phyloP scores from a whole-genome alignment of 2,888 invertebrate species.

The Allolobophora icterica region DNA sequence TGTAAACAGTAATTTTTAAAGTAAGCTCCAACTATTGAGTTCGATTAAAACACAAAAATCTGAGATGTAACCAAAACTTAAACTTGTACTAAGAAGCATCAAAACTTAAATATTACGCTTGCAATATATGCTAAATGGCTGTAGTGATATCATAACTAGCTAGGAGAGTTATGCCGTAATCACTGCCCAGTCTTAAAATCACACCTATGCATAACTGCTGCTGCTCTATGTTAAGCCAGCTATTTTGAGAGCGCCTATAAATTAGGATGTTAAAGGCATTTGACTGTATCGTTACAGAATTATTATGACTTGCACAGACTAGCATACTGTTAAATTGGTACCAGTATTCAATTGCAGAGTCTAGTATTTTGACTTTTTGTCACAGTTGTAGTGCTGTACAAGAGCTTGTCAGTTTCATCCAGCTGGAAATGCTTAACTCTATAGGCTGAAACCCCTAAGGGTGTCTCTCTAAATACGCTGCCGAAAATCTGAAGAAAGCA shows the following conservation, averaged over 20 bases:
- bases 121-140: background rate
- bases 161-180: background rate
- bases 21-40: background rate
- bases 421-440: background rate
- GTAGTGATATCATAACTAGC: constrained; percentile 14
- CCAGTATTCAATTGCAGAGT: too few relatives aligned
- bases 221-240: background rate
- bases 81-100: background rate
- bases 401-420: background rate
- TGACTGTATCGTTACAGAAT: background rate
- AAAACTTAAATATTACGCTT: constrained; percentile 12
- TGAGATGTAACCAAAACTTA: background rate
- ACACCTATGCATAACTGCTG: background rate
- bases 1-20: background rate
- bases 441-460: background rate
- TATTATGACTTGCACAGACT: background rate
- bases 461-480: background rate
- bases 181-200: background rate
- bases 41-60: constrained; percentile 5
- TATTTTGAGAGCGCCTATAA: background rate
- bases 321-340: too few relatives aligned
- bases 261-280: background rate
- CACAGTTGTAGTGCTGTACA: background rate
- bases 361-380: background rate
- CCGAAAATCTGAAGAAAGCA: background rate